phyloP scores from a whole-genome alignment of 2,888 invertebrate genomes.

The Cataglyphis rosenhaueri region DNA sequence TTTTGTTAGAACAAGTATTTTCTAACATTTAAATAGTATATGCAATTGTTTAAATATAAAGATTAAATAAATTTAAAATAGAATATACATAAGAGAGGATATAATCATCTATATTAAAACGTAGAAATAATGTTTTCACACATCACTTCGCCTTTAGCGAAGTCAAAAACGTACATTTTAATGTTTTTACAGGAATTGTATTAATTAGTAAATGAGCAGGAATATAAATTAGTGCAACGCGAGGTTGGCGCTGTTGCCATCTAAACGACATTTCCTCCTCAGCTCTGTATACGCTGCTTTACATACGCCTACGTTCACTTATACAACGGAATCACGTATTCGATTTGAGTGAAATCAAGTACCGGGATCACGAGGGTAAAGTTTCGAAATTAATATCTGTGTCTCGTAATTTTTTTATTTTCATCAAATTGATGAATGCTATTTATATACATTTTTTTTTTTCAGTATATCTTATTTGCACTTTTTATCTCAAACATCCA shows the following conservation, averaged over 20 bases:
- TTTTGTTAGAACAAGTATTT: neutral
- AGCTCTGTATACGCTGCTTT: conserved; percentile 23
- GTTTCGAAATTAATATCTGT: neutral
- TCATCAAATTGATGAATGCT: conserved; percentile 6
- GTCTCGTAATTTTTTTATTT: neutral
- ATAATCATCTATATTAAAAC: neutral
- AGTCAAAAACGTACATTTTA: neutral
- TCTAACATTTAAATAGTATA: neutral
- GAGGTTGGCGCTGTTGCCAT: conserved; percentile 18
- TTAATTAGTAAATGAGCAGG: conserved; percentile 14
- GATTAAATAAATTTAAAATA: neutral
- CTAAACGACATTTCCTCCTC: conserved; percentile 28
- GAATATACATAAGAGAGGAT: neutral
- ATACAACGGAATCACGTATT: neutral
- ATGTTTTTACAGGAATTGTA: neutral
- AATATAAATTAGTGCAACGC: conserved; percentile 4
- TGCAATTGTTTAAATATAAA: neutral
- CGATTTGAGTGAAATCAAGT: conserved; percentile 45
- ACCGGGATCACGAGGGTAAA: conserved; percentile 17
- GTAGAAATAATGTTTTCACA: neutral
- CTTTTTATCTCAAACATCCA: neutral
- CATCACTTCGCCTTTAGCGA: neutral
- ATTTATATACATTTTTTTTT: neutral
- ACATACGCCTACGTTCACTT: conserved; percentile 25
- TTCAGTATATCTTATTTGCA: conserved; percentile 1